Base-by-base conservation (phyloP, 2,797 vertebrate genomes). In the Lepilemur septentrionalis region DNA sequence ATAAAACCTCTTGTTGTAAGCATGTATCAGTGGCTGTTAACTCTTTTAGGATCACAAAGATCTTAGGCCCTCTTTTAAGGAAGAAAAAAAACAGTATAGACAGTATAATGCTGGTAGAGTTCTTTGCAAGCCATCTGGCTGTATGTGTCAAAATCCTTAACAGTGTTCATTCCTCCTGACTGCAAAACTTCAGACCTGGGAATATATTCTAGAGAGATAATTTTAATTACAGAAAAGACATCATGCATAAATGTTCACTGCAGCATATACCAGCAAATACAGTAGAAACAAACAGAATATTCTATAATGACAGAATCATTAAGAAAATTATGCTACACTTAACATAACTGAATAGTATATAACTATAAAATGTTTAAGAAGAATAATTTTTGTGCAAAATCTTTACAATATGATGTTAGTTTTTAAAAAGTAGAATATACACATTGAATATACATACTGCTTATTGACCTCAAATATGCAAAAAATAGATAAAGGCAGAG, bases 201-300 rank as follows among this genome's bases (percentile, higher is more conserved):
- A 73, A 69, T 43, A 80, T 30, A 94, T 94, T 88, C 57, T 76
- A 91, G 38, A 38, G 86, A 84, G 55, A 63, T 84, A n/a, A 95
- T 70, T 95, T 32, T 91, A 85, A 89, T 91, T 88, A 86, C 59
- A 86, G 75, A 79, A 82, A 91, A 63, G 57, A 85, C 30, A 78
- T 72, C 84, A 81, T 57, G 28, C 52, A 65, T 89, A 55, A 89
- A 69, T 70, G 63, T 59, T 78, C 96, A 85, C 43, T 69, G 18
- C 28, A 92, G 38, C 63, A 78, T 65, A 87, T n/a, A 79, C 20
- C 25, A 81, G 55, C 10, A 76, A 90, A 87, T 73, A 72, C 22
- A 83, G 48, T 90, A 61, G 89, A 95, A 93, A 85, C 32, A 90
- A 95, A 86, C 70, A 91, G 70, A 81, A 91, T 43, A 61, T 61